These are phyloP conservation scores for Hofmannophila pseudospretella DNA, from an alignment of 2,888 invertebrate genomes.

Conservation along the genomic window DNA sequence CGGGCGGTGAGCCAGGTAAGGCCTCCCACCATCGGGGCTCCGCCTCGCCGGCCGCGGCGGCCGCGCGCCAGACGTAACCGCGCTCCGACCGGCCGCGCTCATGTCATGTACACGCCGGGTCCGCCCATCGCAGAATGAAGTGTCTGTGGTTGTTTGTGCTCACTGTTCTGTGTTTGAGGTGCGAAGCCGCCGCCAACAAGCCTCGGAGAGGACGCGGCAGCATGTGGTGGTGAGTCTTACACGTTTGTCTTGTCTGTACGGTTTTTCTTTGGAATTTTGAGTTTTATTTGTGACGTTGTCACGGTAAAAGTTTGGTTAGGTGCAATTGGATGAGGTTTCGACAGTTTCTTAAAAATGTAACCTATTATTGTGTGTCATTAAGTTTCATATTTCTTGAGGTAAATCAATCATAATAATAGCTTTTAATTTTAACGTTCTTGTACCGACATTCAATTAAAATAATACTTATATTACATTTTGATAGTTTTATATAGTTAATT, in stretches of 20 bases:
- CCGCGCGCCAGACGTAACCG: constrained; percentile 53
- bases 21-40: constrained; percentile 65
- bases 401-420: too few species aligned
- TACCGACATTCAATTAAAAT: too few species aligned
- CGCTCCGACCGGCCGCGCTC: constrained; percentile 62
- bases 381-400: too few species aligned
- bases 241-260: constrained; percentile 10
- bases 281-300: too few species aligned
- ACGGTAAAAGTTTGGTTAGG: too few species aligned
- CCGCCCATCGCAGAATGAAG: constrained; percentile 73
- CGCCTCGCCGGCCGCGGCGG: constrained; percentile 46
- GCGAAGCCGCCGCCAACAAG: constrained; percentile 76
- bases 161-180: constrained; percentile 71
- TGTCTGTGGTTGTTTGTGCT: constrained; percentile 76
- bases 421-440: too few species aligned
- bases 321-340: too few species aligned
- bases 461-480: too few species aligned
- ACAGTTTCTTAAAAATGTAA: too few species aligned
- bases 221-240: constrained; percentile 91
- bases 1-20: constrained; percentile 60
- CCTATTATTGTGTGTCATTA: too few species aligned
- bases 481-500: too few species aligned
- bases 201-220: constrained; percentile 89
- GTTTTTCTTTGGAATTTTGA: background rate
- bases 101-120: constrained; percentile 44